phyloP scores from a whole-genome alignment of 2,888 invertebrate species.

The Gisinianus flammeolus region DNA sequence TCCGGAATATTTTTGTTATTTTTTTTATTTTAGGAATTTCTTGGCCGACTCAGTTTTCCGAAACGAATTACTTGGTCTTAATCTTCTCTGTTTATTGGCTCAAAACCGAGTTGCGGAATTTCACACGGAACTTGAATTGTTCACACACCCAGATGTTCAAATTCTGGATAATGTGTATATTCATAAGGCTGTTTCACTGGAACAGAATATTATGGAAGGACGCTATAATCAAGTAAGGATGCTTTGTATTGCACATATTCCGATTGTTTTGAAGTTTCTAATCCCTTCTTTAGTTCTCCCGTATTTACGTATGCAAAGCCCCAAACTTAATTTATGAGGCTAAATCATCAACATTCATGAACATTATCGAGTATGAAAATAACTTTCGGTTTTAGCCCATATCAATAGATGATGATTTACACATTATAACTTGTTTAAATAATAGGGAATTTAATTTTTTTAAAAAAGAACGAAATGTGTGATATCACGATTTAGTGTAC shows the following conservation, averaged over 20 bases:
- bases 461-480: too few species aligned
- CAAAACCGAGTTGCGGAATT: slow-evolving; percentile 98
- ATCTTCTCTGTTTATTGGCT: slow-evolving; percentile 88
- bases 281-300: background rate
- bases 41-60: slow-evolving; percentile 91
- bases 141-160: slow-evolving; percentile 78
- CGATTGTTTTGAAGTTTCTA: too few species aligned
- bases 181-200: slow-evolving; percentile 90
- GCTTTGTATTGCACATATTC: too few species aligned
- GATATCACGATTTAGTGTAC: too few species aligned
- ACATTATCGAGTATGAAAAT: too few species aligned
- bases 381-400: too few species aligned
- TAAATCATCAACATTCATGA: too few species aligned
- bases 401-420: too few species aligned
- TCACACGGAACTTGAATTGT: slow-evolving; percentile 93
- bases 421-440: too few species aligned
- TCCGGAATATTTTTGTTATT: background rate
- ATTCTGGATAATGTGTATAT: slow-evolving; percentile 94
- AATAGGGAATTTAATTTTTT: too few species aligned
- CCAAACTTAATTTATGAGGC: too few species aligned
- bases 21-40: slow-evolving; percentile 68
- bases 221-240: slow-evolving; percentile 88
- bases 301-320: background rate
- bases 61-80: slow-evolving; percentile 92
- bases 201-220: slow-evolving; percentile 99